A percentile compares a stretch with the other conserved stretches of the same genome.
These are phyloP conservation scores for Tanypteryx hageni DNA, from an alignment of 2,888 invertebrate genomes.

Conservation along the genomic window DNA sequence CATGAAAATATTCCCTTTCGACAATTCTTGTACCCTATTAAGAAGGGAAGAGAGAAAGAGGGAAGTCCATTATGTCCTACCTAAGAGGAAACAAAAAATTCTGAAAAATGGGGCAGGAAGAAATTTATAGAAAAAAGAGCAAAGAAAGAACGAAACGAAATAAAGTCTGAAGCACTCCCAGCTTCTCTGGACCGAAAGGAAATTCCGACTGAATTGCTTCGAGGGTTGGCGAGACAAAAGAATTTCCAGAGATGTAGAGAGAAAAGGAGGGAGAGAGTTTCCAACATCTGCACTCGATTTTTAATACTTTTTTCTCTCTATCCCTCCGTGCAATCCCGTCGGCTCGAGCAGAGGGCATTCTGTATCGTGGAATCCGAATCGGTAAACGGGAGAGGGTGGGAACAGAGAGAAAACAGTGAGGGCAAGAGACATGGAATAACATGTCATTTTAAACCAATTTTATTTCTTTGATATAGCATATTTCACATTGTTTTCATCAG, in stretches of 20 bases:
- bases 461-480: too few species aligned
- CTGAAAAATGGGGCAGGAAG: not conserved
- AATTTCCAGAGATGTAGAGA: not conserved
- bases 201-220: not conserved
- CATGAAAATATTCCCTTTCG: not conserved
- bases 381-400: not conserved
- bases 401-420: not conserved
- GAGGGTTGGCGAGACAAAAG: constrained; percentile 10
- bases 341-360: not conserved
- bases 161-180: not conserved
- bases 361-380: not conserved
- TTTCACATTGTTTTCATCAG: too few species aligned
- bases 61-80: not conserved
- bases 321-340: not conserved
- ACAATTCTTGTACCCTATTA: not conserved
- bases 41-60: not conserved
- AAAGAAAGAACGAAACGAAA: not conserved
- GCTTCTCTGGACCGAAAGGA: not conserved
- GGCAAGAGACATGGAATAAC: too few species aligned
- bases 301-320: not conserved
- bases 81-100: not conserved
- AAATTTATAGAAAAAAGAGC: not conserved
- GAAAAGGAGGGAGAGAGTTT: not conserved
- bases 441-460: too few species aligned
- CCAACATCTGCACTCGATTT: not conserved